Evolutionary conservation across 2,113 vertebrate species (phyloP).

Genomic region (Rhinolophus ferrumequinum): DNA sequence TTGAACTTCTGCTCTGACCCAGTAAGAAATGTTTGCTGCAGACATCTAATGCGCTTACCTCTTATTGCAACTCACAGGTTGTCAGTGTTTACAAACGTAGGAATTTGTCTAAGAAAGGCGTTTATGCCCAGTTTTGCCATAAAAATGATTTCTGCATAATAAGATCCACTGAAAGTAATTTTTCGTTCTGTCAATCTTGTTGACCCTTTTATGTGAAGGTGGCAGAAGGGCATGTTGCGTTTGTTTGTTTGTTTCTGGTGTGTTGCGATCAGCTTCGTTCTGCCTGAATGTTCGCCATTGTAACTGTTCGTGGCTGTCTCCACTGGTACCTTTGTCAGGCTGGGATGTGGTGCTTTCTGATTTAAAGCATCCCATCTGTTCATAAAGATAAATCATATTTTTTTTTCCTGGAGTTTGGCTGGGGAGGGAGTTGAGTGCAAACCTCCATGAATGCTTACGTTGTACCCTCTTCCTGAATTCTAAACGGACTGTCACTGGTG

Average conservation of each 20-base stretch:
- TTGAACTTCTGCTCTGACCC: neutral
- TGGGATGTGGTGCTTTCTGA: neutral
- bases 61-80: neutral
- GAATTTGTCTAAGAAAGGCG: neutral
- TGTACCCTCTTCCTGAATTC: neutral
- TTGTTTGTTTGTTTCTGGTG: neutral
- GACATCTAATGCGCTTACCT: neutral
- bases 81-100: neutral
- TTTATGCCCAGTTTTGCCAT: neutral
- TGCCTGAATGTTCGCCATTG: neutral
- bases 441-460: neutral
- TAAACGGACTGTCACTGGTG: neutral
- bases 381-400: neutral
- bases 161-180: neutral
- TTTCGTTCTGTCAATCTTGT: neutral
- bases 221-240: neutral
- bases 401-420: neutral
- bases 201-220: neutral
- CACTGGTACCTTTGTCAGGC: neutral
- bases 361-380: constrained; percentile 9
- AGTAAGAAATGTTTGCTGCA: neutral
- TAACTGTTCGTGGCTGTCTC: neutral
- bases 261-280: neutral
- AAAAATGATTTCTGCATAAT: neutral
- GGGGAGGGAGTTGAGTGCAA: neutral